Base-by-base conservation (phyloP, 2,113 vertebrate genomes). In the Myxocyprinus asiaticus region DNA sequence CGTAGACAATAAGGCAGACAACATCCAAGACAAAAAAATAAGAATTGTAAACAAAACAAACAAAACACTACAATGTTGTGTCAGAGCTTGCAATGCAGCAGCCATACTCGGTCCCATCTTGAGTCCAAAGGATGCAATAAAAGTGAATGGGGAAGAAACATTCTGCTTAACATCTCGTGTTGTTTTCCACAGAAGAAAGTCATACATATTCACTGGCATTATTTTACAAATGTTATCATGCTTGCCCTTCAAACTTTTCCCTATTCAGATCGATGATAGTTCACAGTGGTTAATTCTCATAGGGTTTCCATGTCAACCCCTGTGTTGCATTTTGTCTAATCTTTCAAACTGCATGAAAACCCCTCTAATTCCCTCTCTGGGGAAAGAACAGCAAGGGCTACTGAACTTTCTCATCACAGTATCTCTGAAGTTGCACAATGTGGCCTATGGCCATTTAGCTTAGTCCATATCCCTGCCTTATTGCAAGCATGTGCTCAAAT, bases 401-500 rank as follows among this genome's bases (percentile, higher is more conserved):
- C 83, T 83, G 81, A 47, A 70, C 74, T 83, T 68, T 82, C 51
- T 83, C 84, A 69, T 50, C 63, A 14, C 12, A 53, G 4, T 47
- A 53, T 73, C 68, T 67, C 76, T 79, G 81, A 76, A 77, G 53
- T 76, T 79, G 50, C 50, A 76, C 3, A 51, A 75, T 43, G 66
- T 76, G 65, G 47, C 80, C 74, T 79, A 58, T 73, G 68, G 80
- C 62, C 73, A 66, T 82, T 72, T 61, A 79, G 72, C 64, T 70
- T 81, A 50, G 12, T 77, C 67, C 66, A 68, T n/a, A 51, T 68
- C 47, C 14, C 61, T 86, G 67, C 63, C 71, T 74, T 74, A 80
- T 69, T 84, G 78, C 78, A 76, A 81, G 73, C 74, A 82, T 79
- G 80, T 80, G 77, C 51, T 67, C 14, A 56, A 66, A 69, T 55